Conservation (phyloP, 2,888 invertebrate species). For the Campoletis raptor region DNA sequence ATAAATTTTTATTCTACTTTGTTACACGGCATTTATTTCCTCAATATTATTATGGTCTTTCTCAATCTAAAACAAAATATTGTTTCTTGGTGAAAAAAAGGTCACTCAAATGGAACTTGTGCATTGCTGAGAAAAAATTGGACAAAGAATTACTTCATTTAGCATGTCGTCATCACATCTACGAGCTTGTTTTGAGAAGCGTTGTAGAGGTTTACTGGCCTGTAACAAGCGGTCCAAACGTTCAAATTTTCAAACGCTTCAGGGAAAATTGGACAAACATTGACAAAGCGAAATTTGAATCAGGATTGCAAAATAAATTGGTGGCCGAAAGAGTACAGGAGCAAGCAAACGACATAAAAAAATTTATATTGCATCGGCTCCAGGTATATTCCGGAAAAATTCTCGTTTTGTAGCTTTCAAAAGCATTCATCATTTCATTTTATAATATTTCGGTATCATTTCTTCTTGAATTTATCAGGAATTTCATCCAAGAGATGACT, state of each 20-base stretch:
- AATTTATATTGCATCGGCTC: neutral
- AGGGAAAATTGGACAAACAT: neutral
- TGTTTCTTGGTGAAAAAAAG: neutral
- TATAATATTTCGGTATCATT: neutral
- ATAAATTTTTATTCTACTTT: neutral
- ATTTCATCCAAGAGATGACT: too few species aligned
- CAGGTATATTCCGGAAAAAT: conserved; percentile 2
- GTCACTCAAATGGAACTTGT: neutral
- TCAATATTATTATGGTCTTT: neutral
- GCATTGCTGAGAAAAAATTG: too few species aligned
- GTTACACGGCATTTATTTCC: neutral
- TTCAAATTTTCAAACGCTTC: neutral
- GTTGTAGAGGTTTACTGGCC: conserved; percentile 4
- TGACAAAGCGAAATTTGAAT: neutral
- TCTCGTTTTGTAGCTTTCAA: neutral
- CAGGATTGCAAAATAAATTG: neutral
- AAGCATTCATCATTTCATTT: neutral
- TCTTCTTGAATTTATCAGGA: neutral
- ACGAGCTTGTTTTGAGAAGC: neutral
- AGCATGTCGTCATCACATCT: conserved; percentile 17
- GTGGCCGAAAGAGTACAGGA: neutral
- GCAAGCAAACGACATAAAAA: neutral
- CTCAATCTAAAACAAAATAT: neutral
- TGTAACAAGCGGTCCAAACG: too few species aligned
- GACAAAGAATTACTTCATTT: neutral